Conservation (phyloP, 2,113 vertebrate genomes). For the Crotalus tigris region DNA sequence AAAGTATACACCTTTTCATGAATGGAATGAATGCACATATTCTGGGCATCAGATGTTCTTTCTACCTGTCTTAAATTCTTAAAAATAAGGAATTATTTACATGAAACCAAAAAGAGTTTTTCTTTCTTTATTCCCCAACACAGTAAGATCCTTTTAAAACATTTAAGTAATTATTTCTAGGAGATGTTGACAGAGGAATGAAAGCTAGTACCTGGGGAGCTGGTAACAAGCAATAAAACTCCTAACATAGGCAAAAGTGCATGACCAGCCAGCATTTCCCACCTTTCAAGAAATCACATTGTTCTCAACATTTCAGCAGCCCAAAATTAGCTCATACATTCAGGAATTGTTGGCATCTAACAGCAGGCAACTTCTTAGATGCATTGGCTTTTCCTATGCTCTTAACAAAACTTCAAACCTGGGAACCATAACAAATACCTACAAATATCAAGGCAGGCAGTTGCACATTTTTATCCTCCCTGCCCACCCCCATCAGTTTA, state of each 20-base stretch:
- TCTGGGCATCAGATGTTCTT: neutral
- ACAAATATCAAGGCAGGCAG: accelerated
- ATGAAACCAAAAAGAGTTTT: neutral
- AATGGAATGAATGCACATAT: neutral
- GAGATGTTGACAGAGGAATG: constrained; percentile 60
- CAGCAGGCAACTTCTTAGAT: constrained; percentile 56
- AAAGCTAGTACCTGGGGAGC: constrained; percentile 55
- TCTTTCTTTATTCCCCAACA: constrained; percentile 32
- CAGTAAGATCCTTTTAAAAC: constrained; percentile 54
- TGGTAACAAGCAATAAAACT: constrained; percentile 54
- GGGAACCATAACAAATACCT: neutral
- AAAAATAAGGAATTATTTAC: constrained; percentile 27
- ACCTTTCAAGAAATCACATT: constrained; percentile 83
- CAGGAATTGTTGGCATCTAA: constrained; percentile 78
- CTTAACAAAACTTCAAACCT: constrained; percentile 27
- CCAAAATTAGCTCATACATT: constrained; percentile 79
- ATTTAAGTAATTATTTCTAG: constrained; percentile 72
- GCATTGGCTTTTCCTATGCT: constrained; percentile 28
- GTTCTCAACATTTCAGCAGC: constrained; percentile 72
- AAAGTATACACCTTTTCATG: neutral
- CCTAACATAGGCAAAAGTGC: constrained; percentile 67
- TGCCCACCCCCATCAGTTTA: neutral
- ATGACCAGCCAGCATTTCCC: constrained; percentile 71
- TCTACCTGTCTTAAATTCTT: neutral
- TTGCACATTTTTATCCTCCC: neutral